These are phyloP conservation scores for Semotilus atromaculatus DNA, from an alignment of 2,797 vertebrate genomes.

Conservation along the genomic window DNA sequence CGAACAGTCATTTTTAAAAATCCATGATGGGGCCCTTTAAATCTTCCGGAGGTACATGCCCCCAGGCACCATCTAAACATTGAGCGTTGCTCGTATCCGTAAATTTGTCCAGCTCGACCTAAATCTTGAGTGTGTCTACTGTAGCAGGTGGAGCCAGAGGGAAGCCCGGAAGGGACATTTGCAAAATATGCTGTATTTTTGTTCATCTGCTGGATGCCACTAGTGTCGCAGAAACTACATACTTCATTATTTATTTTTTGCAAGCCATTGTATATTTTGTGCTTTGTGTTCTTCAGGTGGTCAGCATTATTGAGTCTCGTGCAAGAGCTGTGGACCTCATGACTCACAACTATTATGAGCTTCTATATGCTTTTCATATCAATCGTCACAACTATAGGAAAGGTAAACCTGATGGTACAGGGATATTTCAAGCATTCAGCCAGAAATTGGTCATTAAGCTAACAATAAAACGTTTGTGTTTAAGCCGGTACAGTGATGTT, in stretches of 20 bases:
- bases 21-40: too few relatives aligned
- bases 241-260: neutral
- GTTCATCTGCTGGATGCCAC: too few relatives aligned
- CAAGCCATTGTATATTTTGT: neutral
- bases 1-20: too few relatives aligned
- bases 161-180: too few relatives aligned
- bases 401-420: constrained; percentile 73
- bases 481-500: constrained; percentile 94
- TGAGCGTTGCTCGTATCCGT: too few relatives aligned
- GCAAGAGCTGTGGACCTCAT: constrained; percentile 92
- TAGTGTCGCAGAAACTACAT: neutral
- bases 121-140: too few relatives aligned
- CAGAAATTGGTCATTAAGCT: neutral
- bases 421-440: neutral
- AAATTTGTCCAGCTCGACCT: too few relatives aligned
- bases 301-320: constrained; percentile 91
- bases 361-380: constrained; percentile 95
- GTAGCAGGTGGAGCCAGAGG: too few relatives aligned
- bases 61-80: too few relatives aligned
- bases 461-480: constrained; percentile 17
- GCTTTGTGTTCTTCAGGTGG: constrained; percentile 79
- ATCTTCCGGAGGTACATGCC: too few relatives aligned
- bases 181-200: too few relatives aligned
- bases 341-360: constrained; percentile 95
- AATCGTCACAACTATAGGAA: constrained; percentile 96